Conservation (phyloP, 1,140 invertebrate species). For the Cotesia vestalis region DNA sequence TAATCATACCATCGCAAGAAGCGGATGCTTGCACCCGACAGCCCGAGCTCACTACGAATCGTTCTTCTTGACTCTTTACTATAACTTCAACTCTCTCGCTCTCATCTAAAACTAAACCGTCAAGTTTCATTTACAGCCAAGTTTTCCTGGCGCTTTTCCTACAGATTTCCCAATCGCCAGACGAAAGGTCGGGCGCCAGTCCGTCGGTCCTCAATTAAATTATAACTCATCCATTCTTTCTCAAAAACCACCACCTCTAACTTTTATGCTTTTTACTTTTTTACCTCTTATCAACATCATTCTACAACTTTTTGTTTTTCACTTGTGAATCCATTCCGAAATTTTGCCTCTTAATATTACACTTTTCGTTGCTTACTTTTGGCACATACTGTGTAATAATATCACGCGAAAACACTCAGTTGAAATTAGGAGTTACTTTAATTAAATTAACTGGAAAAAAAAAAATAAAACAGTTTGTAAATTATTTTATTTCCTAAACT, state of each 20-base stretch:
- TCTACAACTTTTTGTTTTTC: slow-evolving; percentile 6
- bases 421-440: no score
- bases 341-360: no score
- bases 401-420: no score
- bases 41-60: slow-evolving; percentile 17
- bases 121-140: slow-evolving; percentile 47
- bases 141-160: slow-evolving; percentile 38
- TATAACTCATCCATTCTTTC: slow-evolving; percentile 33
- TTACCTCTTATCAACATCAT: background rate
- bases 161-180: slow-evolving; percentile 26
- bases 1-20: slow-evolving; percentile 36
- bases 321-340: background rate
- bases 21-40: slow-evolving; percentile 38
- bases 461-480: no score
- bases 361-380: no score
- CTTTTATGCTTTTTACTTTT: slow-evolving; percentile 24
- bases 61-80: slow-evolving; percentile 20
- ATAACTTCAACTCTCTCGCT: slow-evolving; percentile 19
- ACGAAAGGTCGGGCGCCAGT: slow-evolving; percentile 34
- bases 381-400: no score
- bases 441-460: no score
- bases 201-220: slow-evolving; percentile 35
- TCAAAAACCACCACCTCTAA: background rate
- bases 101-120: slow-evolving; percentile 24
- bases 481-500: no score